phyloP scores from a whole-genome alignment of 2,888 invertebrate species.

The Drosophila yooni region DNA sequence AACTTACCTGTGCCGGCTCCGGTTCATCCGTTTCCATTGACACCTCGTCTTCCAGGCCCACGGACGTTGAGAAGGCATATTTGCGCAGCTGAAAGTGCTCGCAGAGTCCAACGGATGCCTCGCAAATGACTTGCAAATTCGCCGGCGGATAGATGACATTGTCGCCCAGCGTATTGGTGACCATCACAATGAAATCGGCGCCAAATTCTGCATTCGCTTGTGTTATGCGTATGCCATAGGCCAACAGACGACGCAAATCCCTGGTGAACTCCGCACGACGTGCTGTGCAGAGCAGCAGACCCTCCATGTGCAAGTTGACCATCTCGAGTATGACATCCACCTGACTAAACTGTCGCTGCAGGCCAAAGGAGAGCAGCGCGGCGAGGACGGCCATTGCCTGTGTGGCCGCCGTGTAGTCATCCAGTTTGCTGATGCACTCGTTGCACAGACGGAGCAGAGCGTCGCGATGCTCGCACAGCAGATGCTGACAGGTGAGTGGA shows the following conservation, averaged over 20 bases:
- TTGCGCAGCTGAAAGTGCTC: constrained; percentile 85
- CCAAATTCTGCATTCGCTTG: constrained; percentile 88
- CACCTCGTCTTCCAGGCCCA: constrained; percentile 43
- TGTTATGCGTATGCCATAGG: constrained; percentile 90
- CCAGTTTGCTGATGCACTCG: constrained; percentile 81
- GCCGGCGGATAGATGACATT: constrained; percentile 80
- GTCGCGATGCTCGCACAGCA: constrained; percentile 82
- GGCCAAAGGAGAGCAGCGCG: constrained; percentile 75
- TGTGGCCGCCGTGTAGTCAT: constrained; percentile 83
- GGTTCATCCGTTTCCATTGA: constrained; percentile 77
- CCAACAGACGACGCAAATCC: constrained; percentile 83
- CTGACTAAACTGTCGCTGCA: constrained; percentile 60
- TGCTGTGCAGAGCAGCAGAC: constrained; percentile 83
- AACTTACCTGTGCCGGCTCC: constrained; percentile 41
- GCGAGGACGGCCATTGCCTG: constrained; percentile 84
- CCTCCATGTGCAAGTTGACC: constrained; percentile 84
- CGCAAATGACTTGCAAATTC: constrained; percentile 87
- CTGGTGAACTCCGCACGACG: constrained; percentile 78
- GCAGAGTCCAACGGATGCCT: constrained; percentile 91
- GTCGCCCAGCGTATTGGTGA: constrained; percentile 86
- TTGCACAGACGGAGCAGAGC: constrained; percentile 82
- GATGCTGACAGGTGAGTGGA: constrained; percentile 83
- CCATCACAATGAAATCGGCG: constrained; percentile 88
- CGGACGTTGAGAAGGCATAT: constrained; percentile 64
- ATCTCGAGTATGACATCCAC: constrained; percentile 79